Base-by-base conservation (phyloP, 1,140 invertebrate genomes). In the Chelonus insularis region DNA sequence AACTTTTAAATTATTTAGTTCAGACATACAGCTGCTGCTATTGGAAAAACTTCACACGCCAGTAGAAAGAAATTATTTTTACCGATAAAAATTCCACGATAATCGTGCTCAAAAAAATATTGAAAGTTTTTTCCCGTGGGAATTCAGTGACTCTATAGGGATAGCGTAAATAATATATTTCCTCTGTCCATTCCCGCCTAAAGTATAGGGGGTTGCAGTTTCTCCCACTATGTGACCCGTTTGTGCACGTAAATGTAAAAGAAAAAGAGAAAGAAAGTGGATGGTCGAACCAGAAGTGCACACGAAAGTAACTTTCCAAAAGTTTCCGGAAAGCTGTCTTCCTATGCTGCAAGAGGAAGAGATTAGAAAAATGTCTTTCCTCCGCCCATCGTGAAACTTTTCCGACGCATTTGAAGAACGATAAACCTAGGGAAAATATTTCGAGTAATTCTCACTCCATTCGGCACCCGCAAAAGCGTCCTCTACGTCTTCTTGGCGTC, bases 131-230 rank as follows among this genome's bases (percentile, higher is more conserved):
- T 23, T 37, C 43, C 51, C 20, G 51, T 36, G 45, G 52, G 32
- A 58, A 47, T 43, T 52, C 25, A 9, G 20, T n/a, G 48, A 43
- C 20, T 18, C 23, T 45, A 51, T 18, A 57, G 36, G 60, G 59
- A 65, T 59, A 58, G 59, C 51, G 52, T 72, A 65, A 73, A 73
- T 72, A 73, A 73, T 66, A 69, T 73, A 73, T 73, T 63, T 47
- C 51, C 62, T 56, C 48, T 62, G 59, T 65, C 65, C 57, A 56
- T 63, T 48, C 37, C 55, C 54, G 52, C 23, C 45, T 41, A 41
- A 29, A 11, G 11, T 9, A 39, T 39, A 18, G 51, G 6, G 34
- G 14, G 51, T 14, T 25, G 57, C 43, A 39, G 55, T 60, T 36
- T 39, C 56, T 34, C 51, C 54, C 39, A 57, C 29, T 32, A 51